A percentile compares a stretch with the other conserved stretches of the same genome.
These are phyloP conservation scores for Rugalucina vietnamica DNA, from an alignment of 2,888 invertebrate species.

Conservation along the genomic window DNA sequence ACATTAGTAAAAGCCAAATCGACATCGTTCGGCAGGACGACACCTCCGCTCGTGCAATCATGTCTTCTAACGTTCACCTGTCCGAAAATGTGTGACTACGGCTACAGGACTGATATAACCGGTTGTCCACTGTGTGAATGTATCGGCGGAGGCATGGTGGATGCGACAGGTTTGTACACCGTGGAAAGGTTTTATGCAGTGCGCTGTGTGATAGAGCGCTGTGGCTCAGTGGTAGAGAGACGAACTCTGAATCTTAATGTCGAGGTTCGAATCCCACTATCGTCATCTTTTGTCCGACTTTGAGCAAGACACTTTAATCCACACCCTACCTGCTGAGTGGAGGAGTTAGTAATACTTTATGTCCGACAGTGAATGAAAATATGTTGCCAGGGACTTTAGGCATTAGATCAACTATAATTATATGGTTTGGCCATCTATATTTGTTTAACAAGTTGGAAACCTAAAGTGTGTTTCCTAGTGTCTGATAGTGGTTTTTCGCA, in stretches of 20 bases:
- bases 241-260: not conserved
- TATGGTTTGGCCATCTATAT: no score
- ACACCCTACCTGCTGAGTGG: no score
- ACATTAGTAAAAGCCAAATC: no score
- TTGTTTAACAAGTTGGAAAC: no score
- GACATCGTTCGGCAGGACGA: slow-evolving; percentile 1
- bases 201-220: not conserved
- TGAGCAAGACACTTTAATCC: no score
- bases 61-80: slow-evolving; percentile 45
- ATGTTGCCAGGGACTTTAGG: no score
- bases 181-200: not conserved
- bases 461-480: no score
- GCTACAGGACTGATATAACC: slow-evolving; percentile 52
- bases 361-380: no score
- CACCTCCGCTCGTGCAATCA: slow-evolving; percentile 41
- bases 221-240: not conserved
- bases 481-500: no score
- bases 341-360: no score
- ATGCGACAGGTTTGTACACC: slow-evolving; percentile 22
- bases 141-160: slow-evolving; percentile 23
- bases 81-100: slow-evolving; percentile 53
- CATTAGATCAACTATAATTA: no score
- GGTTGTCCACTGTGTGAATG: slow-evolving; percentile 65
- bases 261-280: not conserved
- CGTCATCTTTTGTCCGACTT: not conserved